Percentiles rank a stretch among this genome's conserved stretches.
These are phyloP conservation scores for Pogonocherus hispidulus DNA, from an alignment of 2,888 invertebrate species.

Conservation along the genomic window DNA sequence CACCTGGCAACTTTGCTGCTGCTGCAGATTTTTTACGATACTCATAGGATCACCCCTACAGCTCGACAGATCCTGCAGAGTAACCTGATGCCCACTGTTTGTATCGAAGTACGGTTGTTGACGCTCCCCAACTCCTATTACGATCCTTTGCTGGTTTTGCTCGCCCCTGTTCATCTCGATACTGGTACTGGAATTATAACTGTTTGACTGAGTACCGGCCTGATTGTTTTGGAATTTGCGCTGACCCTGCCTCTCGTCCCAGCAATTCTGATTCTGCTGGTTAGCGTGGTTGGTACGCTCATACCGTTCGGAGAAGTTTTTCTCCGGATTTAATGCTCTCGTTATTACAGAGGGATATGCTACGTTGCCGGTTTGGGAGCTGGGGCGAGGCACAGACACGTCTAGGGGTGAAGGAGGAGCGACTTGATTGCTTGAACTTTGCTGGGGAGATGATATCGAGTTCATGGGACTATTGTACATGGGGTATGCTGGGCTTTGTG, in stretches of 20 bases:
- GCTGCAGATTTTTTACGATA: slow-evolving; percentile 78
- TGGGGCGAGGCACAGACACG: slow-evolving; percentile 77
- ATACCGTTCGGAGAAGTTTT: slow-evolving; percentile 72
- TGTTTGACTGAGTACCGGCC: slow-evolving; percentile 64
- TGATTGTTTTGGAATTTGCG: slow-evolving; percentile 54
- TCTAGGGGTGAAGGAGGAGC: slow-evolving; percentile 81
- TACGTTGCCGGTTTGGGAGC: slow-evolving; percentile 73
- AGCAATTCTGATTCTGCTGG: slow-evolving; percentile 68
- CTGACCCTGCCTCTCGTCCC: slow-evolving; percentile 71
- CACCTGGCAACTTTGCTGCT: slow-evolving; percentile 63
- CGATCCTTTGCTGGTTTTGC: slow-evolving; percentile 48
- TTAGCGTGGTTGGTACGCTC: slow-evolving; percentile 68
- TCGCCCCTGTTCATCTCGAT: slow-evolving; percentile 58
- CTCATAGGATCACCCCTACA: slow-evolving; percentile 84
- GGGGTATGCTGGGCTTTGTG: slow-evolving; percentile 85
- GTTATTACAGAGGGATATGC: slow-evolving; percentile 89
- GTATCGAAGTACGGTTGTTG: slow-evolving; percentile 79
- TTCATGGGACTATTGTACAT: slow-evolving; percentile 89
- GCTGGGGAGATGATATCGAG: slow-evolving; percentile 81
- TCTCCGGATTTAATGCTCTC: slow-evolving; percentile 77
- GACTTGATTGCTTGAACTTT: slow-evolving; percentile 72
- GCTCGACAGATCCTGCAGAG: slow-evolving; percentile 80
- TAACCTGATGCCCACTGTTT: slow-evolving; percentile 72
- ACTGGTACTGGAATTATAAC: slow-evolving; percentile 68
- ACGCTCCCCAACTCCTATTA: slow-evolving; percentile 70